phyloP scores from a whole-genome alignment of 2,113 vertebrate species.

The Clinocottus analis region DNA sequence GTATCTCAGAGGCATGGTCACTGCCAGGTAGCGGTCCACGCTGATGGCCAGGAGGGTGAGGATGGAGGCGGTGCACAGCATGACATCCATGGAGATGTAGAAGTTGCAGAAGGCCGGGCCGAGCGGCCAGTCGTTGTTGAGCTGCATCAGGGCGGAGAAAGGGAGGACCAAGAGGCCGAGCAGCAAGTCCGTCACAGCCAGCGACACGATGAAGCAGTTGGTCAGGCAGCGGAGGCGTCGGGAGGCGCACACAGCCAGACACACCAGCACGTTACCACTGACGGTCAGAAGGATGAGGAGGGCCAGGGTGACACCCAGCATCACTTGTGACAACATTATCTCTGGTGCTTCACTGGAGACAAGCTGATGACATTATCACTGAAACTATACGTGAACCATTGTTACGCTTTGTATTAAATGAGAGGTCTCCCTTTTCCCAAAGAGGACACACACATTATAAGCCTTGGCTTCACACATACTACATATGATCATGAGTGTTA shows the following conservation, averaged over 20 bases:
- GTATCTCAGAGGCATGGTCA: constrained; percentile 92
- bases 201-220: constrained; percentile 94
- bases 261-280: constrained; percentile 92
- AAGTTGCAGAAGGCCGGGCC: constrained; percentile 90
- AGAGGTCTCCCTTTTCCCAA: constrained; percentile 8
- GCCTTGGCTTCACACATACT: neutral
- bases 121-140: constrained; percentile 86
- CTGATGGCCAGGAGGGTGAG: constrained; percentile 96
- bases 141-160: constrained; percentile 90
- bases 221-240: constrained; percentile 92
- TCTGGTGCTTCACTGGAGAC: constrained; percentile 34
- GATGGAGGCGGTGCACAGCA: constrained; percentile 97
- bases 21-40: constrained; percentile 92
- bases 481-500: neutral
- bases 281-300: constrained; percentile 88
- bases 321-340: constrained; percentile 73
- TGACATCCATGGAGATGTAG: constrained; percentile 94
- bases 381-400: constrained; percentile 16
- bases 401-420: constrained; percentile 6
- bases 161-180: constrained; percentile 93
- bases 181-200: constrained; percentile 93
- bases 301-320: constrained; percentile 80
- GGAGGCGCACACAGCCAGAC: constrained; percentile 89
- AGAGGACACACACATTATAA: neutral
- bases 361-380: constrained; percentile 16